phyloP scores from a whole-genome alignment of 2,113 vertebrate species.

The Nothoprocta pentlandii region DNA sequence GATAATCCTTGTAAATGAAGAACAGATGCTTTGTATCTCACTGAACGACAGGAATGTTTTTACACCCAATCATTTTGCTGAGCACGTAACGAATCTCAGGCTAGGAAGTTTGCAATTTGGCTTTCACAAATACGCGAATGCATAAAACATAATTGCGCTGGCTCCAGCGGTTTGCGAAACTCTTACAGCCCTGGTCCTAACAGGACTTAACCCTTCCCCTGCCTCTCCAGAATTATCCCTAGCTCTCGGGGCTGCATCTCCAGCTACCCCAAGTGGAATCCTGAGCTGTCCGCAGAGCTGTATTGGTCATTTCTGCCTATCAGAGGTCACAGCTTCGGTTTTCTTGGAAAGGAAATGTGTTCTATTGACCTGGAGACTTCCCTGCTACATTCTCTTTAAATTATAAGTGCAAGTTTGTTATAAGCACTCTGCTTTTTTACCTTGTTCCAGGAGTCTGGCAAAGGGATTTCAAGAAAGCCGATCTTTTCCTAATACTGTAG shows the following conservation, averaged over 20 bases:
- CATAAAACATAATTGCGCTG: background rate
- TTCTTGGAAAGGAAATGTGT: background rate
- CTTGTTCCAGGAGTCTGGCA: background rate
- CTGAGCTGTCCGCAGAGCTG: background rate
- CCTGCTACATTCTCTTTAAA: background rate
- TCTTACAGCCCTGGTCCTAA: background rate
- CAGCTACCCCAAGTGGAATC: background rate
- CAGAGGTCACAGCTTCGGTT: background rate
- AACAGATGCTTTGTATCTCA: slow-evolving; percentile 13
- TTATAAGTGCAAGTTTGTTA: background rate
- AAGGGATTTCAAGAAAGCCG: accelerated
- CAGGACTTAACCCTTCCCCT: background rate
- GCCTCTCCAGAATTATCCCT: background rate
- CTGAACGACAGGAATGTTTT: slow-evolving; percentile 1
- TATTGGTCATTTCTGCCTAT: background rate
- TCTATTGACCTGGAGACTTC: background rate
- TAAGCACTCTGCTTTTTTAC: background rate
- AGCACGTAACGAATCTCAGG: background rate
- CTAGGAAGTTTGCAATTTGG: background rate
- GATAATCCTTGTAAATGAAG: background rate
- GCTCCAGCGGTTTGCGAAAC: background rate
- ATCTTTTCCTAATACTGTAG: background rate
- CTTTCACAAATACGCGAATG: background rate
- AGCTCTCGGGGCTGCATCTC: background rate
- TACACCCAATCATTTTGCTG: background rate